Evolutionary conservation across 2,113 vertebrate genomes (phyloP).

Genomic region (Plestiodon gilberti): DNA sequence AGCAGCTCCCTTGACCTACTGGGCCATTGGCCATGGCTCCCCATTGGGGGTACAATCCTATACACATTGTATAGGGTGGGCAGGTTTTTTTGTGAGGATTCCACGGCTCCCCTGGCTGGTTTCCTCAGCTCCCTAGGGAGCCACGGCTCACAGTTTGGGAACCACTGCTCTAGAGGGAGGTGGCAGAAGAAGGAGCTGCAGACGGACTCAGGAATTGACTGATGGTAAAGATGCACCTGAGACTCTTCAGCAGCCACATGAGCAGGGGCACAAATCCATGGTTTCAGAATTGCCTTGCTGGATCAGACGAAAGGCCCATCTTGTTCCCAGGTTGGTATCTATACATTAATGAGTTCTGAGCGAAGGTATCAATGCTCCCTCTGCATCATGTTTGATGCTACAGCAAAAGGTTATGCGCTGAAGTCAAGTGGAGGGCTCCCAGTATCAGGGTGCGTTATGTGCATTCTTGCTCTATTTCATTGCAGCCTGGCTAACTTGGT

Average conservation of each 20-base stretch:
- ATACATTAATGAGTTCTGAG: background rate
- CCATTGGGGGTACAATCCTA: too few species aligned
- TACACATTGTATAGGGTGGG: too few species aligned
- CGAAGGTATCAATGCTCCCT: too few species aligned
- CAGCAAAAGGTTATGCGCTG: background rate
- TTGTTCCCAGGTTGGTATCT: background rate
- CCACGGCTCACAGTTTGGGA: too few species aligned
- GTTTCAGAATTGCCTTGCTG: background rate
- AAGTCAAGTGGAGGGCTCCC: background rate
- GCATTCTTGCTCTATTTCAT: background rate
- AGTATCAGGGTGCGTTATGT: background rate
- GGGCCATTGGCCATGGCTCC: too few species aligned
- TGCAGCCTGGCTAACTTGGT: background rate
- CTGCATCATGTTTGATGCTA: background rate
- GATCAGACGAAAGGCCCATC: background rate
- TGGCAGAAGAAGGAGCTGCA: background rate
- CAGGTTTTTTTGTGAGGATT: too few species aligned
- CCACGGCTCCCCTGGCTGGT: too few species aligned
- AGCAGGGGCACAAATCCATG: background rate
- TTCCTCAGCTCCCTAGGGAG: too few species aligned
- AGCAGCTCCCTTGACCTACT: too few species aligned
- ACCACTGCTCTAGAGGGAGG: background rate
- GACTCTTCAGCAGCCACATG: too few species aligned
- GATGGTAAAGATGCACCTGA: background rate
- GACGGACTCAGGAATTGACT: background rate